phyloP scores from a whole-genome alignment of 2,113 vertebrate genomes.

The Otus sunia region DNA sequence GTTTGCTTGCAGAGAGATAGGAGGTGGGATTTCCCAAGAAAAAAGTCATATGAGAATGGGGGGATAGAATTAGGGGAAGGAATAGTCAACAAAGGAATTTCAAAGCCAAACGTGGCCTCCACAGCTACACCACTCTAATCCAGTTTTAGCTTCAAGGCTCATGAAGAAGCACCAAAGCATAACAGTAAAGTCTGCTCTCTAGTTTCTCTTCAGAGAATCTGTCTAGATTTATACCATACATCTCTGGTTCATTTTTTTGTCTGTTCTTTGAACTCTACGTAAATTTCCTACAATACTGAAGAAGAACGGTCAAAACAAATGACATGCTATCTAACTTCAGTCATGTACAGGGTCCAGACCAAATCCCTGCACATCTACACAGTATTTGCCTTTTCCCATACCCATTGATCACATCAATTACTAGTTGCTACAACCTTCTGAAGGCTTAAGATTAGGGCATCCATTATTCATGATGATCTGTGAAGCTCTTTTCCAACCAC shows the following conservation, averaged over 20 bases:
- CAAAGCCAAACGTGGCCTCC: background rate
- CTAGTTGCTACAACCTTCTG: background rate
- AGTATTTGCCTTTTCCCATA: background rate
- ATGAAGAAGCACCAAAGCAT: background rate
- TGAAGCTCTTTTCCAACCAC: background rate
- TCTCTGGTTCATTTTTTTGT: background rate
- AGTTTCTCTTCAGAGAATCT: background rate
- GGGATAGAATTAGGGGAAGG: background rate
- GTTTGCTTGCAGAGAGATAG: background rate
- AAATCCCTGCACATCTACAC: background rate
- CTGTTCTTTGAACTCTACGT: background rate
- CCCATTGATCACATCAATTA: background rate
- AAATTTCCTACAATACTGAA: background rate
- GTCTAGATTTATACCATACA: background rate
- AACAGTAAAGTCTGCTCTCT: background rate
- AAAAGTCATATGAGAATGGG: fast-evolving
- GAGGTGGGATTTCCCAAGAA: background rate
- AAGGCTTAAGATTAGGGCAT: background rate
- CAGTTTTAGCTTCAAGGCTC: background rate
- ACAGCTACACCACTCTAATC: background rate
- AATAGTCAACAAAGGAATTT: background rate
- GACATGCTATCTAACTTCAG: background rate
- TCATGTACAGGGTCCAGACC: background rate
- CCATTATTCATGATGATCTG: background rate
- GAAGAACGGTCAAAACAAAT: background rate